Conservation (phyloP, 2,797 vertebrate genomes). For the Varecia variegata region DNA sequence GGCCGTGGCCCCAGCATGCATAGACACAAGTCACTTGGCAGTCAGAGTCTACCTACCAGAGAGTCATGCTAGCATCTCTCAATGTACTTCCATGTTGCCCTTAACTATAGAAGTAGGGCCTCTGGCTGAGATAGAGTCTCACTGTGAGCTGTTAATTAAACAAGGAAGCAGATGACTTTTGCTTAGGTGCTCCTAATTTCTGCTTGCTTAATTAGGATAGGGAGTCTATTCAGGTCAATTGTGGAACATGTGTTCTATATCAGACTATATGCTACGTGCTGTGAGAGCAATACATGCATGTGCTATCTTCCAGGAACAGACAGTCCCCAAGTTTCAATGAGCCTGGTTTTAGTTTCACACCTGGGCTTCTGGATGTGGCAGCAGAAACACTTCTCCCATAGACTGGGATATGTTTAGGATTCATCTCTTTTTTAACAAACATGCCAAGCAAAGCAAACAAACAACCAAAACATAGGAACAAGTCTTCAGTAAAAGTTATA, state of each 20-base stretch:
- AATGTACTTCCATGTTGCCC: neutral
- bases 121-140: neutral
- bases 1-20: neutral
- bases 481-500: neutral
- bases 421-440: neutral
- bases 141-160: neutral
- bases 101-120: accelerated
- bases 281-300: accelerated
- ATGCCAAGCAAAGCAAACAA: neutral
- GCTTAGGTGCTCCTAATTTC: neutral
- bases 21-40: neutral
- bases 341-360: neutral
- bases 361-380: neutral
- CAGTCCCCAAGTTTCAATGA: neutral
- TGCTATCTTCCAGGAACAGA: neutral
- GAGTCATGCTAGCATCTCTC: neutral
- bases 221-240: accelerated
- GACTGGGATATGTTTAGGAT: neutral
- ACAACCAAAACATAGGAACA: neutral
- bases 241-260: neutral
- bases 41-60: neutral
- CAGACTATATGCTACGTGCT: neutral
- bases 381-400: neutral
- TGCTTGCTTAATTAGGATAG: neutral
- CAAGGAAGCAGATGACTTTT: neutral